Evolutionary conservation across 2,797 vertebrate species (phyloP), one percentile per base, ranked within the genome.

Genomic region (Diplodus puntazzo): DNA sequence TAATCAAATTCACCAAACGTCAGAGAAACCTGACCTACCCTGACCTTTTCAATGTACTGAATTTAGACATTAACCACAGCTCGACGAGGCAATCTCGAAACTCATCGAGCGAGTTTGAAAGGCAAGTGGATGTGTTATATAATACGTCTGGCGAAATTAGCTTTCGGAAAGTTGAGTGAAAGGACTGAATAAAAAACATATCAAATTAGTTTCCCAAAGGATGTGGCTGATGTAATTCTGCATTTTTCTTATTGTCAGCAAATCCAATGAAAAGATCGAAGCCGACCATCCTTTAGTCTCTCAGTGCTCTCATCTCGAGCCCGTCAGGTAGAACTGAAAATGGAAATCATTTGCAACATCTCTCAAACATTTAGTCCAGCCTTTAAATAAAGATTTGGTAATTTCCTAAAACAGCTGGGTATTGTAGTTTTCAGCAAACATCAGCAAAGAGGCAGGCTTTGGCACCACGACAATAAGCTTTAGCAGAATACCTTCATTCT

Each of bases 1-100:
- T 30, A 66, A 65, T 65, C 20, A 58, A 63, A 59, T 20, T 46
- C 34, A 55, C 12, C 11, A 34, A 42, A 58, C 52, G 54, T 34
- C 23, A 64, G 34, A 63, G 43, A 69, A 54, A 39, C 20, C 23
- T 13, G 3, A 34, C 45, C 12, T 21, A 63, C 52, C 45, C n/a
- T 2, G 21, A 39, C 17, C 21, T 4, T 3, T 21, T 46, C 34
- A 30, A 12, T 20, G 18, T 3, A 5, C 14, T 27, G 23, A 16
- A 21, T 71, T 57, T 7, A 58, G 11, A 34, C 5, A 30, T 25
- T 4, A 58, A 12, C 39, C 23, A 10, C 25, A 34, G 21, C 17
- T 25, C 30, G 12, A 30, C 12, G 5, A 5, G 30, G 10, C 20
- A 34, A 27, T 57, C 50, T 39, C 45, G n/a, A 25, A 5, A 14